A percentile compares a stretch with the other conserved stretches of the same genome.
Evolutionary conservation across 2,797 vertebrate species (phyloP).

Genomic region (Platalea minor): DNA sequence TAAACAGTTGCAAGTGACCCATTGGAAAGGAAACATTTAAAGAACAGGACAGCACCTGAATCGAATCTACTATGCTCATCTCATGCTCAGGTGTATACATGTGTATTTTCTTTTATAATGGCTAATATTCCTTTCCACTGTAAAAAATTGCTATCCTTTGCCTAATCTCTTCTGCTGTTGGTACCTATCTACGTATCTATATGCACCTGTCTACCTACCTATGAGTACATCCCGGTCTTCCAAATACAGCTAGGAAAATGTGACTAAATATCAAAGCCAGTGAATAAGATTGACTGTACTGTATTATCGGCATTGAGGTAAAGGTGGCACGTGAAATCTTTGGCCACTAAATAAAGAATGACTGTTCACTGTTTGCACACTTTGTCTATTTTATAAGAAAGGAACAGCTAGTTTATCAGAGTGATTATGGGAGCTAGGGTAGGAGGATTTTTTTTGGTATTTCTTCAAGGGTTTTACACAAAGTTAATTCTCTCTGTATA

Average conservation of each 20-base stretch:
- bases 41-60: background rate
- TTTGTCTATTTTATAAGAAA: constrained; percentile 11
- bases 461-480: background rate
- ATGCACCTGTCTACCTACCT: background rate
- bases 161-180: background rate
- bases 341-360: constrained; percentile 7
- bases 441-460: background rate
- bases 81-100: fast-evolving
- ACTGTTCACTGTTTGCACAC: background rate
- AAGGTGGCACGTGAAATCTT: background rate
- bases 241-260: background rate
- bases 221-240: background rate
- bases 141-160: background rate
- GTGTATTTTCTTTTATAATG: background rate
- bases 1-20: background rate
- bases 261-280: background rate
- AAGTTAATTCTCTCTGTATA: constrained; percentile 31
- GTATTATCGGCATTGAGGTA: background rate
- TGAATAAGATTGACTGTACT: background rate
- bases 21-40: background rate
- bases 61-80: background rate
- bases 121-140: background rate
- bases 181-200: background rate
- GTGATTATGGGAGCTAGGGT: background rate
- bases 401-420: background rate